Evolutionary conservation across 1,140 invertebrate species (phyloP), one percentile per base, ranked within the genome.

Genomic region (Meloidogyne floridensis): DNA sequence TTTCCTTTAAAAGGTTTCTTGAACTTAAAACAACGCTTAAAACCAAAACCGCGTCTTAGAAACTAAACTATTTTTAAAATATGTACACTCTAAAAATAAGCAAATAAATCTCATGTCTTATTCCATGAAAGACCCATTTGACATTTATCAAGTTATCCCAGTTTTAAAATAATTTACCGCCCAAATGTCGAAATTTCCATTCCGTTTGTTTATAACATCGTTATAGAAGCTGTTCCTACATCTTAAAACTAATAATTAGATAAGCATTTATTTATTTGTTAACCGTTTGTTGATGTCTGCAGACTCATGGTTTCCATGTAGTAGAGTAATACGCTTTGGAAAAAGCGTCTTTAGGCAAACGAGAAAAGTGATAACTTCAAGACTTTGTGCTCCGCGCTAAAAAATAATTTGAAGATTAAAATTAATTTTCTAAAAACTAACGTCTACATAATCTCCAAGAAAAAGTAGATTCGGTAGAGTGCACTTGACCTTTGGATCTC

Each of bases 371-470:
- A 93, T 93, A 11, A 92, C 89, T 92, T 93, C 92, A 51, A 93
- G 84, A 32, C 92, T 92, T 84, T 95, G 94, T 90, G 95, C 95
- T 82, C 94, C 94, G 90, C 94, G 92, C 59, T 65, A 5, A 59
- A 32, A 32, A 32, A 15, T 11, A 54, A 54, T 54, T 7, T 7
- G 5, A 65, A 65, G 15, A n/a, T 65, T 65, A 65, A n/a, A 65
- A n/a, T 65, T n/a, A 65, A 59, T 59, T 59, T 6, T n/a, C 7
- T 6, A 65, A 5, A n/a, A 65, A 65, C 59, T n/a, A 65, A 65
- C 59, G 8, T 77, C 75, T 0, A 77, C 75, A 43, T 77, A 77
- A 43, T 77, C 75, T 15, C 75, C 75, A 2, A 77, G n/a, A 18
- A 77, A 77, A 42, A 77, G 75, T 32, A 77, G 69, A 56, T 77